These are phyloP conservation scores for Rostratula benghalensis DNA, from an alignment of 2,113 vertebrate species.

Conservation along the genomic window DNA sequence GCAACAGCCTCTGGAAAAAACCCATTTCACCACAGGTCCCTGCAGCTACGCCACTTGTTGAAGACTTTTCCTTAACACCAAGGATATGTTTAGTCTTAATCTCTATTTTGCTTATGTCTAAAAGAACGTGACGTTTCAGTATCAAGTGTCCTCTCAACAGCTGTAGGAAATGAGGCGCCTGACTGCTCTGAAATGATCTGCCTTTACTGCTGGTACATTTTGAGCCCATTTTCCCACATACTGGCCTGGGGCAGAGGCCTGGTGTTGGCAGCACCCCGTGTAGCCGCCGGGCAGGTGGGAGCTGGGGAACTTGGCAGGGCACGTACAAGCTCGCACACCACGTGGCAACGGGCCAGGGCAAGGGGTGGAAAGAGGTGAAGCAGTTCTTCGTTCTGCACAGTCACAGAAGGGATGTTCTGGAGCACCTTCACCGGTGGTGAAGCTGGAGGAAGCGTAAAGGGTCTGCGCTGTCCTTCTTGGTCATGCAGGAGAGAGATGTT, in stretches of 20 bases:
- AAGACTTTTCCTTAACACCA: background rate
- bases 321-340: background rate
- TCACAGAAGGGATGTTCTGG: background rate
- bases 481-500: background rate
- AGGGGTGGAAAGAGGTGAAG: background rate
- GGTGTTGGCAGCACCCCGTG: background rate
- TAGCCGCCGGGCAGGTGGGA: background rate
- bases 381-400: background rate
- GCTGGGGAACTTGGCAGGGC: background rate
- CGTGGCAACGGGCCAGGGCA: rapidly evolving
- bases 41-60: background rate
- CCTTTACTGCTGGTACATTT: background rate
- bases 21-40: background rate
- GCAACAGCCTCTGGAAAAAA: background rate
- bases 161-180: background rate
- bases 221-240: background rate
- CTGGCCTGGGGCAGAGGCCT: background rate
- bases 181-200: background rate
- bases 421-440: background rate
- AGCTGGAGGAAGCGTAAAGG: background rate
- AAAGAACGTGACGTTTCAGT: background rate
- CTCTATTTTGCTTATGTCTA: conserved; percentile 25
- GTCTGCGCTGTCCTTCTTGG: background rate
- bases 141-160: background rate
- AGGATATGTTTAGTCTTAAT: conserved; percentile 31